phyloP scores from a whole-genome alignment of 2,113 vertebrate species.

The Odocoileus virginianus region DNA sequence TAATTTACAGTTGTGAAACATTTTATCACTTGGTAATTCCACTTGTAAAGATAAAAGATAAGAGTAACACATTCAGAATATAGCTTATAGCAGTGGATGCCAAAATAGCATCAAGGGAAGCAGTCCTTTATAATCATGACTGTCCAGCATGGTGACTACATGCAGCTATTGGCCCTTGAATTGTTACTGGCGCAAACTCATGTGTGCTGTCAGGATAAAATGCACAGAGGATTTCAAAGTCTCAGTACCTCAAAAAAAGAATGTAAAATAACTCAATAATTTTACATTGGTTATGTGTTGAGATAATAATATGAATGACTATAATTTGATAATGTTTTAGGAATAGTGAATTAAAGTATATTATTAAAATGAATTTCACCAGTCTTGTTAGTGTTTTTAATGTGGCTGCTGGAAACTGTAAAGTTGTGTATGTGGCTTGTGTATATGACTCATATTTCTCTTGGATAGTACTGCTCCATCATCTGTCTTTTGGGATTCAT shows the following conservation, averaged over 20 bases:
- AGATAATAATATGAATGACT: neutral
- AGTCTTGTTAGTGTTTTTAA: neutral
- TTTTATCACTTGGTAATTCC: neutral
- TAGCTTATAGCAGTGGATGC: neutral
- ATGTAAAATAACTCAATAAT: neutral
- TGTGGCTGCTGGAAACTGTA: neutral
- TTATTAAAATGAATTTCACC: neutral
- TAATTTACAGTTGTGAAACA: neutral
- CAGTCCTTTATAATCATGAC: neutral
- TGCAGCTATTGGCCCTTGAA: neutral
- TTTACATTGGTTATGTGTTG: neutral
- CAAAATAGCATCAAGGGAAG: neutral
- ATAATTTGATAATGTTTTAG: neutral
- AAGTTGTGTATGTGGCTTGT: neutral
- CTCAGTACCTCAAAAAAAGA: neutral
- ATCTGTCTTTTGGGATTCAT: neutral
- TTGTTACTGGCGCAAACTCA: neutral
- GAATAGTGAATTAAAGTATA: neutral
- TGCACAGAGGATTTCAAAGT: neutral
- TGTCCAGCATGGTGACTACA: neutral
- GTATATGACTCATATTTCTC: neutral
- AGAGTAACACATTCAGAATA: neutral
- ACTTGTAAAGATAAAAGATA: slow-evolving; percentile 25
- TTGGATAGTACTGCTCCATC: neutral
- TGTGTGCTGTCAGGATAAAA: neutral